Base-by-base conservation (phyloP, 2,888 invertebrate species). In the Cinara cedri region DNA sequence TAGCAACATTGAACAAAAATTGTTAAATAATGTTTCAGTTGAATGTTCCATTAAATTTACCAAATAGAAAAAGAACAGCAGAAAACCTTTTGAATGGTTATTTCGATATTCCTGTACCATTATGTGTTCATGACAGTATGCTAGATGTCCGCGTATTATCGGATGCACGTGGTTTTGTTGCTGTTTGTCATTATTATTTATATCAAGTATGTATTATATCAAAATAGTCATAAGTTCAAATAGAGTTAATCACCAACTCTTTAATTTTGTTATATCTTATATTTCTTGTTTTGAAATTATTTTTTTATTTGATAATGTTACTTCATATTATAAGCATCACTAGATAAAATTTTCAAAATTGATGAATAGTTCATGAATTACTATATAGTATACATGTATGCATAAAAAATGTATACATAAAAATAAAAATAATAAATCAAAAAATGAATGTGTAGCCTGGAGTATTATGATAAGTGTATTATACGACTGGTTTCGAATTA, bases 31-130 rank as follows among this genome's bases (percentile, higher is more conserved):
- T 24, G 42, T 87, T 82, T 21, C 85, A 94, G 94, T 86, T 95
- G 13, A 95, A 94, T 86, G 94, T 94, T 83, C 95, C 94, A 0
- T 86, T 95, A 81, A 94, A 92, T 86, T 86, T 94, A 81, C 94
- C 94, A 1, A 92, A 92, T 85, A 84, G 90, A 82, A 89, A 91
- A 14, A 86, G 87, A 14, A 86, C 87, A 0, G 85, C 86, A 8
- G 85, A 86, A 54, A 88, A 87, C 55, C 82, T 83, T 55, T 90
- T 90, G 84, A 90, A 91, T 76, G 89, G 90, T 34, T 94, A 94
- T 84, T 93, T 93, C 85, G 94, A 94, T 85, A 93, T 93, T 84
- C 90, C 92, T 2, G 90, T 93, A 81, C 94, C 94, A 0, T 86
- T 94, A 80, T 88, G 93, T 49, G 90, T 94, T 44, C 93, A 93